Evolutionary conservation across 2,797 vertebrate species (phyloP), one percentile per base, ranked within the genome.

Genomic region (Remorina albescens): DNA sequence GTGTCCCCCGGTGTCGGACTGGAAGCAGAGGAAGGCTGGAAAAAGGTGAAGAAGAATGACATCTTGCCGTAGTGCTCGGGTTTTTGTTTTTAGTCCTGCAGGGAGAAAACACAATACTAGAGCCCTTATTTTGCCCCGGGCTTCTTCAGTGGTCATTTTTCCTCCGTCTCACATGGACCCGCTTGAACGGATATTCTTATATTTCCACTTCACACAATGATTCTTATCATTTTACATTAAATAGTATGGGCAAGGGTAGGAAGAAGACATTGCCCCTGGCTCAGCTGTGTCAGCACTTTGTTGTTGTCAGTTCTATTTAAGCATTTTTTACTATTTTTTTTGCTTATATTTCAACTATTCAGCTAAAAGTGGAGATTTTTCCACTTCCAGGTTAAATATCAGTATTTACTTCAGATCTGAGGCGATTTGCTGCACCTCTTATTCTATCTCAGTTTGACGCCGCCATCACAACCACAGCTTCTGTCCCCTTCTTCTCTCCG

Each of bases 141-240:
- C 62, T 46, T 60, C 64, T 67, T 82, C 23, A 0, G 13, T 71
- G 73, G 68, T 75, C 70, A 69, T 73, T 86, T 74, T 36, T 59
- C 63, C 65, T 59, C 25, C 30, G 5, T 54, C 55, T 73, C 73
- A 54, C 69, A 13, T 42, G 63, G 64, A 67, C 25, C 44, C 41
- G 55, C 60, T 79, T 28, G 41, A 75, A 49, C 25, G 2, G 57
- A 84, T 63, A 67, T 53, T 67, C 80, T 80, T 83, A 55, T 60
- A 70, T 88, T 83, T 87, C 78, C 18, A 30, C 58, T 34, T 41
- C 80, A 36, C 44, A 37, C 50, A 15, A 32, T 23, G 79, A 80
- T 86, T 87, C 79, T 80, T 87, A 88, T 88, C 78, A 49, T 70
- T 76, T 77, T 68, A 82, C 76, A 87, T 87, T 72, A 86, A 72